Evolutionary conservation across 2,113 vertebrate species (phyloP).

Genomic region (Seriola rivoliana): DNA sequence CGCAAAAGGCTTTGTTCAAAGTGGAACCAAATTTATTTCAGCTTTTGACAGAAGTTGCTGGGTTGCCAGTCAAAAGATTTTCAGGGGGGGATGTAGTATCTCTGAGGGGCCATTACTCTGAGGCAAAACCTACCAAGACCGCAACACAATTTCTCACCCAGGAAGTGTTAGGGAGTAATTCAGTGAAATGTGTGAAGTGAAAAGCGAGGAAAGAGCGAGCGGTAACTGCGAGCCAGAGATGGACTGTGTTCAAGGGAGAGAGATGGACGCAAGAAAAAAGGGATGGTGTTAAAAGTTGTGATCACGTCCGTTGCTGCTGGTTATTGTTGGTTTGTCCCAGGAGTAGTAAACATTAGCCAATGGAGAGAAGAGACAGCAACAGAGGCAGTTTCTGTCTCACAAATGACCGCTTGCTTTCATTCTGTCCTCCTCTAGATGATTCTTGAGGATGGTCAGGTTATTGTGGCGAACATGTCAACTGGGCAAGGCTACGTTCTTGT

Average conservation of each 20-base stretch:
- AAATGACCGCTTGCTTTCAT: constrained; percentile 8
- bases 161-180: constrained; percentile 26
- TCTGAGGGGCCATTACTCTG: constrained; percentile 36
- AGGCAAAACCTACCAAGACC: constrained; percentile 1
- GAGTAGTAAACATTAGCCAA: neutral
- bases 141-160: constrained; percentile 16
- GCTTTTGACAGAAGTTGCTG: constrained; percentile 11
- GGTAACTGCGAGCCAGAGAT: neutral
- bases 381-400: neutral
- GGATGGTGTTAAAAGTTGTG: neutral
- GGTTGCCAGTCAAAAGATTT: constrained; percentile 37
- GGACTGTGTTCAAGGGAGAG: neutral
- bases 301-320: neutral
- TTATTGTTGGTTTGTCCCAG: constrained; percentile 2
- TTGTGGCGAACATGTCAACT: neutral
- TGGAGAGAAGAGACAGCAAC: neutral
- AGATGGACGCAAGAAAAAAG: neutral
- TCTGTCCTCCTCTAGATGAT: neutral
- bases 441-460: neutral
- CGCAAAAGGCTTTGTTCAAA: constrained; percentile 20
- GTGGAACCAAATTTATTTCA: constrained; percentile 11
- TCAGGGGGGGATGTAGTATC: constrained; percentile 13
- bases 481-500: constrained; percentile 1
- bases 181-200: constrained; percentile 25
- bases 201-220: constrained; percentile 2